Base-by-base conservation (phyloP, 2,888 invertebrate genomes). In the Chalcis sispes region DNA sequence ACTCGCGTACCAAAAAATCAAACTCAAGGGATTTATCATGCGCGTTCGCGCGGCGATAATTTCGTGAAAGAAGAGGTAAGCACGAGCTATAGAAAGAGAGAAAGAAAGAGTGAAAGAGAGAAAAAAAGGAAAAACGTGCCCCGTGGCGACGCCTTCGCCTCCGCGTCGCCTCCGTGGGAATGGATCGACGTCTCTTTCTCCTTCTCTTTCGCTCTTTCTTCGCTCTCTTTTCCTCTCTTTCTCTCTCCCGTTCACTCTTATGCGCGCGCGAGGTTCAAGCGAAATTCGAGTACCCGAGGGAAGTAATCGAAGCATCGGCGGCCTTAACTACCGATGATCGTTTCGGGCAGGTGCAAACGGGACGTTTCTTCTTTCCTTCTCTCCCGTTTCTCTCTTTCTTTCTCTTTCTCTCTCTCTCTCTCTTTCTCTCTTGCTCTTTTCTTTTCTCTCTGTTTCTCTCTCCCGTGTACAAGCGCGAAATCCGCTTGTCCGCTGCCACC, bases 241-340 rank as follows among this genome's bases (percentile, higher is more conserved):
- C 61, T 58, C 72, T 25, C 48, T 32, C 59, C 32, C 64, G 2
- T 5, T 62, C 46, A 2, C 25, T 50, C 52, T 20, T n/a, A 1
- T 25, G 32, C 32, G 2, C 29, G n/a, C 64, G 50, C 66, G 76
- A 72, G 78, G 72, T 75, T 74, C 69, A 20, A 20, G 50, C 62
- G 75, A 79, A 79, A 77, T 77, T 58, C 78, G 74, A 79, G 73
- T 75, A 80, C 76, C 80, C 66, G 72, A 79, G 77, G 77, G 79
- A 76, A 77, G 74, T 75, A 76, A 79, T 80, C 75, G 54, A 69
- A 75, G 70, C 48, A 70, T 73, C 76, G 73, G 58, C 70, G 42
- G 66, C 54, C 54, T 61, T 73, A 77, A 79, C 75, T 77, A 71
- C 70, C 77, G 66, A 65, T 71, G 75, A 70, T 70, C 66, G 78